A percentile compares a stretch with the other conserved stretches of the same genome.
Evolutionary conservation across 2,113 vertebrate genomes (phyloP).

Genomic region (Riparia riparia): DNA sequence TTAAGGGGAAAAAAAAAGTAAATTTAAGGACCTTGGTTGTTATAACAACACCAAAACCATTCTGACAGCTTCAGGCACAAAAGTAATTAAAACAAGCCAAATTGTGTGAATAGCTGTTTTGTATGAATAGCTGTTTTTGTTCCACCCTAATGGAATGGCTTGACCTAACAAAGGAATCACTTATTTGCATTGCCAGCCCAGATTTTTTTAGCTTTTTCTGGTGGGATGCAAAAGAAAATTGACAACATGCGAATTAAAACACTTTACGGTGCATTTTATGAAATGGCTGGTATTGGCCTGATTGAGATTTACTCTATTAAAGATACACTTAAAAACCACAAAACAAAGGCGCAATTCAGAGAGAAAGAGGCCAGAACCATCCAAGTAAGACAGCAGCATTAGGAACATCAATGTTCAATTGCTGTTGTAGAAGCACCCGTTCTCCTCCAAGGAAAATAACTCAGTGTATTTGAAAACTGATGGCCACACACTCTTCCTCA

Average conservation of each 20-base stretch:
- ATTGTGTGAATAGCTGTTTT: conserved; percentile 1
- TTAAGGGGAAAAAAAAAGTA: neutral
- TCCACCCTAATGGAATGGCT: conserved; percentile 5
- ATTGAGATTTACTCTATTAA: conserved; percentile 13
- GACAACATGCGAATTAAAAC: neutral
- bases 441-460: conserved; percentile 25
- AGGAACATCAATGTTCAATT: conserved; percentile 3
- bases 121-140: conserved; percentile 11
- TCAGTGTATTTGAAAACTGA: neutral
- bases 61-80: conserved; percentile 17
- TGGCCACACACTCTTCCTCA: neutral
- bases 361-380: neutral
- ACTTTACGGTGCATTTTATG: neutral
- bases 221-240: neutral
- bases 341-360: conserved; percentile 43
- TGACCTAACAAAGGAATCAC: neutral
- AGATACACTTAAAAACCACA: conserved; percentile 1
- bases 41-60: conserved; percentile 20
- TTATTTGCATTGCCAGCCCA: conserved; percentile 3
- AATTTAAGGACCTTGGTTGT: neutral
- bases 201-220: neutral
- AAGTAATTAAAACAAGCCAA: conserved; percentile 51
- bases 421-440: neutral
- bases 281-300: neutral
- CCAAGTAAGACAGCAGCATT: neutral